phyloP scores from a whole-genome alignment of 1,140 invertebrate species.

The Planococcus citri region DNA sequence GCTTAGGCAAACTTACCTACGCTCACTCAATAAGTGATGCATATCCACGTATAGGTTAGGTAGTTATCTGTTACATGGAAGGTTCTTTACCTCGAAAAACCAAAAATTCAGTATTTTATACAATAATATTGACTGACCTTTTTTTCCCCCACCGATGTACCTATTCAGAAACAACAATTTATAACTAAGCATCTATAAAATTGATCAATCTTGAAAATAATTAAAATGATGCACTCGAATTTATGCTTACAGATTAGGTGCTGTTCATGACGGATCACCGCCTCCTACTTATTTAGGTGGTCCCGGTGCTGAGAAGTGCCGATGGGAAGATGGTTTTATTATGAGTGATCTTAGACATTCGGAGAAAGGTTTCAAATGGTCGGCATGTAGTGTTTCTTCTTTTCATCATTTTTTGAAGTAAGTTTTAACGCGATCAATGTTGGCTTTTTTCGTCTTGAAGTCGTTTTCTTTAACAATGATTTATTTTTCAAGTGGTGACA shows the following conservation, averaged over 20 bases:
- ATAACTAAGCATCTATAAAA: not conserved
- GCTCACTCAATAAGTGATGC: too few species aligned
- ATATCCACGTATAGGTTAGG: too few species aligned
- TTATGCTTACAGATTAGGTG: constrained; percentile 56
- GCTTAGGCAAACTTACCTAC: too few species aligned
- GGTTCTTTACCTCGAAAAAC: too few species aligned
- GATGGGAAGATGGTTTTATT: constrained; percentile 92
- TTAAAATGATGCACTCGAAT: too few species aligned
- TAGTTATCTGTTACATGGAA: too few species aligned
- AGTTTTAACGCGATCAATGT: constrained; percentile 34
- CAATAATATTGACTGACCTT: too few species aligned
- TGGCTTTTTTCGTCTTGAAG: not conserved
- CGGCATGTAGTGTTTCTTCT: constrained; percentile 80
- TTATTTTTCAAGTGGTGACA: constrained; percentile 61
- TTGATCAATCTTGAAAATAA: constrained; percentile 12
- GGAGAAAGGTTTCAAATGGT: constrained; percentile 89
- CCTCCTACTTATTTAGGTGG: constrained; percentile 86
- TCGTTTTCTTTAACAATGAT: too few species aligned
- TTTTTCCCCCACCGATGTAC: too few species aligned
- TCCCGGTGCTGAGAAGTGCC: constrained; percentile 86
- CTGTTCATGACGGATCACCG: constrained; percentile 87
- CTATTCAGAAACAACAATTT: too few species aligned
- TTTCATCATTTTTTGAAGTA: constrained; percentile 94
- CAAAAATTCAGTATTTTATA: too few species aligned
- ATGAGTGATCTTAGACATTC: constrained; percentile 91